Evolutionary conservation across 2,797 vertebrate genomes (phyloP).

Genomic region (Spatula clypeata): DNA sequence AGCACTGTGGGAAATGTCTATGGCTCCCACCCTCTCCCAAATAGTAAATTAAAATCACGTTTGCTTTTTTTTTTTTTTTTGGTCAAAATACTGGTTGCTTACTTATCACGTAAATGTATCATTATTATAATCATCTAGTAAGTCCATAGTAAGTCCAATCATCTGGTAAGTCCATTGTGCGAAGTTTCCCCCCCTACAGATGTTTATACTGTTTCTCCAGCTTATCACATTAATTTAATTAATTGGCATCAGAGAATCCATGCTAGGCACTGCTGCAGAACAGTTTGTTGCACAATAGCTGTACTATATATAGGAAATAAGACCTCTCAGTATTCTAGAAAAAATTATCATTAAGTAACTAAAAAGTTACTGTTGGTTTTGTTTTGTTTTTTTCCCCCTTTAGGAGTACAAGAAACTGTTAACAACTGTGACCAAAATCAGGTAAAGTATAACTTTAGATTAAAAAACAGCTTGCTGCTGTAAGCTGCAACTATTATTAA

Average conservation of each 20-base stretch:
- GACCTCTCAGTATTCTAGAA: neutral
- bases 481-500: neutral
- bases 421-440: neutral
- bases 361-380: neutral
- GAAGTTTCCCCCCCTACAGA: fast-evolving
- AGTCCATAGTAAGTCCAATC: no score
- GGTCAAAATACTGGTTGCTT: neutral
- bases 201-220: neutral
- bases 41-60: neutral
- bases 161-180: neutral
- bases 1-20: neutral
- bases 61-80: neutral
- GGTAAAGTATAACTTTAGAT: neutral
- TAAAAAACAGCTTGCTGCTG: neutral
- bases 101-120: neutral
- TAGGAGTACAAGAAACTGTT: neutral
- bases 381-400: neutral
- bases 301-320: neutral
- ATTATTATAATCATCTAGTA: neutral
- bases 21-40: neutral
- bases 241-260: neutral
- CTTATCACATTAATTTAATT: neutral
- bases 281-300: neutral
- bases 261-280: neutral
- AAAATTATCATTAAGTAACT: neutral